These are phyloP conservation scores for Lipophrys pholis DNA, from an alignment of 2,113 vertebrate species.

Conservation along the genomic window DNA sequence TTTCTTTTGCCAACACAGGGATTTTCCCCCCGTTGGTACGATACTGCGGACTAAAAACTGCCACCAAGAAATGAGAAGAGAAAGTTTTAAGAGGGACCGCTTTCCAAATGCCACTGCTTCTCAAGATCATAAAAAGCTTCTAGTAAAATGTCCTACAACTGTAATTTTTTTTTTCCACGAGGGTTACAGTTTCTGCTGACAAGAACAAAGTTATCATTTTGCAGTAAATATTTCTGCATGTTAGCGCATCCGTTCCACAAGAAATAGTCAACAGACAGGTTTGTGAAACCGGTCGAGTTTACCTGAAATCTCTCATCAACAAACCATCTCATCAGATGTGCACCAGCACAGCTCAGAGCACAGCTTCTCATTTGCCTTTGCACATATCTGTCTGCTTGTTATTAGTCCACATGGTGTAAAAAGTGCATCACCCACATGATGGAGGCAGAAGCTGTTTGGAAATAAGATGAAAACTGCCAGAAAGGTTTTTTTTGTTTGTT, in stretches of 20 bases:
- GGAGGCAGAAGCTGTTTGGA: conserved; percentile 37
- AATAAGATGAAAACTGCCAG: conserved; percentile 38
- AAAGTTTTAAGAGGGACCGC: conserved; percentile 33
- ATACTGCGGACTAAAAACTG: conserved; percentile 12
- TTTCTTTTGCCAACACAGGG: conserved; percentile 5
- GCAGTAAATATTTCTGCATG: not conserved
- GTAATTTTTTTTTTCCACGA: not conserved
- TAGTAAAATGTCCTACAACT: conserved; percentile 29
- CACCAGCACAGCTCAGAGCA: not conserved
- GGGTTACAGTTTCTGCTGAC: conserved; percentile 13
- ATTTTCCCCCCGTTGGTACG: conserved; percentile 22
- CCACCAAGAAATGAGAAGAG: conserved; percentile 15
- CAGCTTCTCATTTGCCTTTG: conserved; percentile 15
- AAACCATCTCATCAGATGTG: not conserved
- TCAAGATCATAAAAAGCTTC: conserved; percentile 5
- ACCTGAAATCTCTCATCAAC: not conserved
- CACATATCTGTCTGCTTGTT: conserved; percentile 1
- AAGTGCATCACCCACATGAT: conserved; percentile 40
- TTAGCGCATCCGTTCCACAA: conserved; percentile 12
- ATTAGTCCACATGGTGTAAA: conserved; percentile 39
- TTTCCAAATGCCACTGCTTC: conserved; percentile 37
- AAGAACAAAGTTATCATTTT: not conserved
- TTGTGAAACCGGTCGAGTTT: not conserved
- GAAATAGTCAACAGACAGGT: not conserved
- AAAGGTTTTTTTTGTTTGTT: not conserved